Conservation (phyloP, 2,797 vertebrate species). For the Galaxias olidus region DNA sequence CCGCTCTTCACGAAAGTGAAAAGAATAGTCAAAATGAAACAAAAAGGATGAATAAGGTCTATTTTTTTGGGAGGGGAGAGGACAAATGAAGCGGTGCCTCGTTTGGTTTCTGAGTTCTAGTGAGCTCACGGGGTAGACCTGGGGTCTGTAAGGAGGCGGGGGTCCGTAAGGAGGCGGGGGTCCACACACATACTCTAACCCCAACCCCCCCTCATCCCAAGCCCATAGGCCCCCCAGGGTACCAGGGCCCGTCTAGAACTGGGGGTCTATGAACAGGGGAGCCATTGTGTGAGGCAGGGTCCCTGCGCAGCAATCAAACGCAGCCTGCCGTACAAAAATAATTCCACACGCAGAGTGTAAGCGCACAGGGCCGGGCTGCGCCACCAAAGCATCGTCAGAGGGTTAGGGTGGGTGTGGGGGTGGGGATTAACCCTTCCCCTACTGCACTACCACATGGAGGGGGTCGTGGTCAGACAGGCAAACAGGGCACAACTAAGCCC, state of each 20-base stretch:
- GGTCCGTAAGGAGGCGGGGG: slow-evolving; percentile 26
- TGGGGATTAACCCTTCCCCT: slow-evolving; percentile 67
- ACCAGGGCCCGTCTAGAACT: slow-evolving; percentile 70
- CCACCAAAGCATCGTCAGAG: slow-evolving; percentile 51
- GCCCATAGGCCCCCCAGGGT: slow-evolving; percentile 65
- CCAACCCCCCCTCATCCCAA: slow-evolving; percentile 56
- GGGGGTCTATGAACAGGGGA: slow-evolving; percentile 79
- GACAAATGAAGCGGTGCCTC: too few species aligned
- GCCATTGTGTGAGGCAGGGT: slow-evolving; percentile 77
- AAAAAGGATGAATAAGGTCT: too few species aligned
- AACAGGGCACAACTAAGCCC: slow-evolving; percentile 75
- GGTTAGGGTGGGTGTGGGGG: neutral
- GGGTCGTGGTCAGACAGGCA: slow-evolving; percentile 74
- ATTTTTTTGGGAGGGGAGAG: too few species aligned
- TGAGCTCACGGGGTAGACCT: too few species aligned
- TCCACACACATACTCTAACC: slow-evolving; percentile 71
- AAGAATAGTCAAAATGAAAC: too few species aligned
- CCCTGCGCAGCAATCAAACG: slow-evolving; percentile 80
- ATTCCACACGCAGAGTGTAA: slow-evolving; percentile 68
- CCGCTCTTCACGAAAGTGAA: too few species aligned
- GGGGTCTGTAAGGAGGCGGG: slow-evolving; percentile 1
- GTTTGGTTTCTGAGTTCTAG: too few species aligned
- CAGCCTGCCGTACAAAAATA: slow-evolving; percentile 79
- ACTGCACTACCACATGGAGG: slow-evolving; percentile 72
- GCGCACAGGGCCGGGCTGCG: slow-evolving; percentile 40